Conservation (phyloP, 1,140 invertebrate species). For the Achroia grisella region DNA sequence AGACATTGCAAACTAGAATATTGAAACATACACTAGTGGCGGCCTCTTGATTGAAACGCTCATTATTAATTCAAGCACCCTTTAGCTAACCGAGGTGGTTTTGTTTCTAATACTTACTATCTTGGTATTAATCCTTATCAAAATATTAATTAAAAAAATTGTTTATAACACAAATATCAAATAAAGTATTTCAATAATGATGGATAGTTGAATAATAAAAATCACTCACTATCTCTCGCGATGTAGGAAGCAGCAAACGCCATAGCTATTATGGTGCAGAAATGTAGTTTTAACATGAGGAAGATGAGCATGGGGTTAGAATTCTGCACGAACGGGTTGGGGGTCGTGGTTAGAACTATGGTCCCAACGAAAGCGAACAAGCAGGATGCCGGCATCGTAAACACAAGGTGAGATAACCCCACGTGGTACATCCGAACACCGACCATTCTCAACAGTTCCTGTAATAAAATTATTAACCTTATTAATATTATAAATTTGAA, state of each 20-base stretch:
- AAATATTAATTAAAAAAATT: too few relatives aligned
- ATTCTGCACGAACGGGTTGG: constrained; percentile 17
- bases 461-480: constrained; percentile 4
- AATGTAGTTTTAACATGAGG: constrained; percentile 32
- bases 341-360: constrained; percentile 18
- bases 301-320: constrained; percentile 26
- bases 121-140: too few relatives aligned
- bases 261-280: constrained; percentile 24
- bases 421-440: constrained; percentile 32
- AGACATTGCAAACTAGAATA: too few relatives aligned
- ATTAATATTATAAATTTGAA: not conserved
- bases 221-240: constrained; percentile 34
- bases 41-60: too few relatives aligned
- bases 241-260: constrained; percentile 38
- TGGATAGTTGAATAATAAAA: not conserved
- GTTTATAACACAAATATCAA: too few relatives aligned
- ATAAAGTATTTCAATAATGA: too few relatives aligned
- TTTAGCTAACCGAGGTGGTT: too few relatives aligned
- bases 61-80: too few relatives aligned
- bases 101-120: too few relatives aligned
- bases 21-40: too few relatives aligned
- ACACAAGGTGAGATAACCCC: constrained; percentile 34
- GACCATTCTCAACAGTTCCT: constrained; percentile 57
- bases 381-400: constrained; percentile 26
- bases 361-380: constrained; percentile 27